Conservation (phyloP, 1,140 invertebrate genomes). For the Spodoptera frugiperda region DNA sequence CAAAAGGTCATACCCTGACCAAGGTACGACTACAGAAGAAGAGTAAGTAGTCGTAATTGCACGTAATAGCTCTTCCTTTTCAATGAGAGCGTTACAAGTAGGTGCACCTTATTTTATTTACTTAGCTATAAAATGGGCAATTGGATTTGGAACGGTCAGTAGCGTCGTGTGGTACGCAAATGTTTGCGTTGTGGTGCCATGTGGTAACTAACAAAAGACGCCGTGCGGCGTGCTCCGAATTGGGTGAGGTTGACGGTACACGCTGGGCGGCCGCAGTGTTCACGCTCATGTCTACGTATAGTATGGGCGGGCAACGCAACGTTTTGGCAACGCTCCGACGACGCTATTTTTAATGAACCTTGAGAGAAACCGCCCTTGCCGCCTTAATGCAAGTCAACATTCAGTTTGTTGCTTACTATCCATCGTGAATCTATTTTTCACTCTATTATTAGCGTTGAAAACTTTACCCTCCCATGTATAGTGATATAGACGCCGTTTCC, state of each 20-base stretch:
- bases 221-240: conserved; percentile 28
- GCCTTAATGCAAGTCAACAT: conserved; percentile 71
- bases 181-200: neutral
- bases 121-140: neutral
- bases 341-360: conserved; percentile 84
- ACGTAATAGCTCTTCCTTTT: too few relatives aligned
- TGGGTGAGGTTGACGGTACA: conserved; percentile 31
- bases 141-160: neutral
- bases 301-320: conserved; percentile 77
- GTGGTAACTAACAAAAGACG: conserved; percentile 20
- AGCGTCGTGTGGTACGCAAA: neutral
- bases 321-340: conserved; percentile 77
- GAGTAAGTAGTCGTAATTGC: too few relatives aligned
- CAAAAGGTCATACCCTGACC: too few relatives aligned
- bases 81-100: too few relatives aligned
- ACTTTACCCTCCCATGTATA: conserved; percentile 53
- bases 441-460: conserved; percentile 54
- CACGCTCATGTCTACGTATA: conserved; percentile 62
- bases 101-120: too few relatives aligned
- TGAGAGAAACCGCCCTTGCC: conserved; percentile 83
- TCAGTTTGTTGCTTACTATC: conserved; percentile 55
- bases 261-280: conserved; percentile 47
- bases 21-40: too few relatives aligned
- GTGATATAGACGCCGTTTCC: conserved; percentile 55
- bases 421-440: conserved; percentile 59